Evolutionary conservation across 2,888 invertebrate genomes (phyloP).

Genomic region (Adineta ricciae): DNA sequence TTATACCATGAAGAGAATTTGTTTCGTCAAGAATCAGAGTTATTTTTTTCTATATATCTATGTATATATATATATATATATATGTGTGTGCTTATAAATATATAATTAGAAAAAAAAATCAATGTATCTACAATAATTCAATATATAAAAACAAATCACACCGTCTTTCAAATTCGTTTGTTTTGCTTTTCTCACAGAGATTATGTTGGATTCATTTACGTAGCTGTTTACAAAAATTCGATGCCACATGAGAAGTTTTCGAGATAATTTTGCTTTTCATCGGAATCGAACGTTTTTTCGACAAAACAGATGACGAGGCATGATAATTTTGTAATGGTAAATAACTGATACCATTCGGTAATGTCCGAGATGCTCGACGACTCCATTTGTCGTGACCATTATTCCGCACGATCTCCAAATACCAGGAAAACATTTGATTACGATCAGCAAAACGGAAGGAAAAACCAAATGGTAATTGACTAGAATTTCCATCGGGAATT

Average conservation of each 20-base stretch:
- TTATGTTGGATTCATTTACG: not conserved
- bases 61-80: too few species aligned
- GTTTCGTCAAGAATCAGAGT: too few species aligned
- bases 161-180: not conserved
- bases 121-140: too few species aligned
- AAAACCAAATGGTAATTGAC: not conserved
- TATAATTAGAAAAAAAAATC: too few species aligned
- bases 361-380: not conserved
- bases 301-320: not conserved
- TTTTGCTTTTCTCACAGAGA: not conserved
- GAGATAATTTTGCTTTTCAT: not conserved
- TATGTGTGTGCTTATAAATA: too few species aligned
- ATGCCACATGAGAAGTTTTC: not conserved
- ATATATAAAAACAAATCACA: not conserved
- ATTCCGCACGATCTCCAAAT: not conserved
- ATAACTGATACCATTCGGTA: not conserved
- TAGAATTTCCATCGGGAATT: not conserved
- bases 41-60: too few species aligned
- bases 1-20: too few species aligned
- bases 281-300: not conserved
- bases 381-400: not conserved
- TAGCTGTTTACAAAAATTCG: not conserved
- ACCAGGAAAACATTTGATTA: constrained; percentile 1
- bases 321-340: not conserved
- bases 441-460: not conserved